These are phyloP conservation scores for Pomacea maculata DNA, from an alignment of 1,140 invertebrate species.

Conservation along the genomic window DNA sequence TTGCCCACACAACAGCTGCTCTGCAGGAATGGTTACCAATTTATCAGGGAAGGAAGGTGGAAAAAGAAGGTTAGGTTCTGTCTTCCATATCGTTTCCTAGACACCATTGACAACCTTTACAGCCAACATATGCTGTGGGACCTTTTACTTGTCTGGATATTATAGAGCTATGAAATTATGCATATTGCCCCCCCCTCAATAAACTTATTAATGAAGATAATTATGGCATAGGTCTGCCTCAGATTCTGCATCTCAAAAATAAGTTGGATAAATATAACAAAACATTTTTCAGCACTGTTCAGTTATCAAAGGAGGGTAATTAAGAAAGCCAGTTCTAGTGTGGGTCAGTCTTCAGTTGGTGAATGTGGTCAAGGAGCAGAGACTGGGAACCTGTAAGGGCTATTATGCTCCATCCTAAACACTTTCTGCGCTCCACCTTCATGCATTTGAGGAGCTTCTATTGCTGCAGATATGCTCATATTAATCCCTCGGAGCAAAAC, in stretches of 20 bases:
- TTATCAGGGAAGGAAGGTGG: too few relatives aligned
- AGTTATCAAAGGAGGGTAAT: neutral
- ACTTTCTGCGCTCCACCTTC: neutral
- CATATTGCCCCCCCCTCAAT: neutral
- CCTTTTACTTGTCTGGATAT: too few relatives aligned
- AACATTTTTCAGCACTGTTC: neutral
- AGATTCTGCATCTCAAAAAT: neutral
- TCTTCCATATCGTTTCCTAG: too few relatives aligned
- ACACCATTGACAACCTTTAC: too few relatives aligned
- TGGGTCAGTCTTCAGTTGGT: too few relatives aligned
- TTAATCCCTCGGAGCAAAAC: neutral
- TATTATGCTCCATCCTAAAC: neutral
- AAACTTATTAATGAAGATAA: neutral
- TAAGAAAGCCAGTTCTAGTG: neutral
- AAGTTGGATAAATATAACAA: neutral
- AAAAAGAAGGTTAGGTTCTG: too few relatives aligned
- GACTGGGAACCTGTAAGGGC: neutral
- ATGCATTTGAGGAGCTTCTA: too few relatives aligned
- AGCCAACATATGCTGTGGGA: too few relatives aligned
- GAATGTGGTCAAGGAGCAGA: neutral
- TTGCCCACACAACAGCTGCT: too few relatives aligned
- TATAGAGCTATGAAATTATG: neutral
- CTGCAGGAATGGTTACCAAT: too few relatives aligned
- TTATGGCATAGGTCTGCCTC: neutral
- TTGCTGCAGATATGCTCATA: neutral